A percentile compares a stretch with the other conserved stretches of the same genome.
Conservation (phyloP, 2,113 vertebrate genomes). For the Oxyura jamaicensis region DNA sequence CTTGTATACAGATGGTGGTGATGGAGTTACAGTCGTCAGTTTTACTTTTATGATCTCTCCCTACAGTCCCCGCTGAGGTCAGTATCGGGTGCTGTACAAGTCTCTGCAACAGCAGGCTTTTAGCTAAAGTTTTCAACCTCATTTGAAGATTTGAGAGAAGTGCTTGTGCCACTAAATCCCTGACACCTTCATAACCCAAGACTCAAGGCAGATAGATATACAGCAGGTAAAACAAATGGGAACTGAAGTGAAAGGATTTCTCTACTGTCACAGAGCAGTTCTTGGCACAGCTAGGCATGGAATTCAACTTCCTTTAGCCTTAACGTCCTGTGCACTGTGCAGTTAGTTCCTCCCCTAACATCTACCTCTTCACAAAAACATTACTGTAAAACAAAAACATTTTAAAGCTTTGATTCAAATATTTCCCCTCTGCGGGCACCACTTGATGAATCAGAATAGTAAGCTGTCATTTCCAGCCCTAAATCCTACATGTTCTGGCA, state of each 20-base stretch:
- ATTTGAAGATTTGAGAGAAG: neutral
- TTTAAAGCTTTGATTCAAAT: slow-evolving; percentile 8
- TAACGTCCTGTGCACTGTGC: neutral
- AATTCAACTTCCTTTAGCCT: neutral
- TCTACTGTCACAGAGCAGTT: neutral
- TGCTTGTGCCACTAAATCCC: slow-evolving; percentile 8
- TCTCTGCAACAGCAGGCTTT: neutral
- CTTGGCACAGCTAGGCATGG: neutral
- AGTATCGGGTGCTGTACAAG: neutral
- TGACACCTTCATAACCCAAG: slow-evolving; percentile 12
- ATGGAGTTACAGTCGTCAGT: neutral
- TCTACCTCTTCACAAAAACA: neutral
- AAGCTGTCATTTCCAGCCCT: slow-evolving; percentile 3
- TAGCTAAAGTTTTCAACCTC: slow-evolving; percentile 31
- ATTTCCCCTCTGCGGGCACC: neutral
- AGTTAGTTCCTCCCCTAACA: neutral
- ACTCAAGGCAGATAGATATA: neutral
- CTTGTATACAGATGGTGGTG: neutral
- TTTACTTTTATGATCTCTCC: neutral
- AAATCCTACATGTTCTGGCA: slow-evolving; percentile 36
- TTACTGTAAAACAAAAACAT: neutral
- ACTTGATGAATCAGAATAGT: slow-evolving; percentile 3
- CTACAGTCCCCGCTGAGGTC: neutral
- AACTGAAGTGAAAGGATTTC: neutral
- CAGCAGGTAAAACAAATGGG: slow-evolving; percentile 28